Conservation (phyloP, 2,888 invertebrate species). For the Thereva nobilitata region DNA sequence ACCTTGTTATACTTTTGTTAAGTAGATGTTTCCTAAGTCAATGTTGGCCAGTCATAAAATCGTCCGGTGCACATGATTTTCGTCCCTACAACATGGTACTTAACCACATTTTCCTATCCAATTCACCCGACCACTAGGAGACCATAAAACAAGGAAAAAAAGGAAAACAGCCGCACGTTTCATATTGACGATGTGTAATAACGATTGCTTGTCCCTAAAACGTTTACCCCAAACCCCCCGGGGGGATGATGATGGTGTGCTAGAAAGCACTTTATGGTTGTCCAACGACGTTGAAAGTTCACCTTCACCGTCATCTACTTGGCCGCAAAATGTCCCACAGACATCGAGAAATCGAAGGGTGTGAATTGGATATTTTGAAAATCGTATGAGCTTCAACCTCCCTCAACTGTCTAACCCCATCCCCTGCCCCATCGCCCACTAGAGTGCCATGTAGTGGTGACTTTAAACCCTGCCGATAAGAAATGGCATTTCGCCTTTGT, state of each 20-base stretch:
- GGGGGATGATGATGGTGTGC: neutral
- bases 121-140: no score
- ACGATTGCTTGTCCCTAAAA: constrained; percentile 26
- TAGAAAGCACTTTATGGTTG: constrained; percentile 30
- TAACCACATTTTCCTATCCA: no score
- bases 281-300: constrained; percentile 20
- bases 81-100: no score
- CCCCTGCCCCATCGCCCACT: neutral
- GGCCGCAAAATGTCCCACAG: constrained; percentile 23
- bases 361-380: constrained; percentile 31
- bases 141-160: no score
- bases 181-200: constrained; percentile 19
- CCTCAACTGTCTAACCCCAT: constrained; percentile 9
- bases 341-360: constrained; percentile 19
- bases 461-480: constrained; percentile 32
- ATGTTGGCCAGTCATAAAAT: no score
- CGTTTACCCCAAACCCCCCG: constrained; percentile 17
- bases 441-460: constrained; percentile 8
- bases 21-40: no score
- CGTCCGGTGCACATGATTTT: no score
- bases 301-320: constrained; percentile 26
- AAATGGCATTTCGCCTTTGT: constrained; percentile 26
- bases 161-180: constrained; percentile 13
- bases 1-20: no score
- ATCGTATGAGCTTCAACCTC: constrained; percentile 20